Evolutionary conservation across 2,888 invertebrate species (phyloP).

Genomic region (Chironomus riparius): DNA sequence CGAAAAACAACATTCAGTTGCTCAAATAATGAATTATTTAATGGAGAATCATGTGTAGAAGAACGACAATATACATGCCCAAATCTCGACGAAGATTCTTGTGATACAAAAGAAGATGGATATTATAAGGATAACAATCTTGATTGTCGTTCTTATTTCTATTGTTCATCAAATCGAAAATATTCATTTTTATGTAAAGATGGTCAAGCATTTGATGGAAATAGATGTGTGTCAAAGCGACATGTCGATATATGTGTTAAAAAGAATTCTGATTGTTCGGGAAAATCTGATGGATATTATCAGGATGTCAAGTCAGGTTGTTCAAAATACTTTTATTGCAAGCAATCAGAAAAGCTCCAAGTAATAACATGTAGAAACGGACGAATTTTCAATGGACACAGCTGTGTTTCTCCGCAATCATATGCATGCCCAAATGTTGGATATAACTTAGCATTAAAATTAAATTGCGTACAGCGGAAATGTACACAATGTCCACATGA

Average conservation of each 20-base stretch:
- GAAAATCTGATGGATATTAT: conserved; percentile 49
- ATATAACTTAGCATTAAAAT: conserved; percentile 34
- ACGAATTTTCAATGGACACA: conserved; percentile 51
- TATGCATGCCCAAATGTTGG: conserved; percentile 43
- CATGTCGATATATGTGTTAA: conserved; percentile 31
- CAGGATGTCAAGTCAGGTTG: conserved; percentile 48
- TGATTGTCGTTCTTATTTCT: conserved; percentile 52
- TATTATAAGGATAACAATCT: conserved; percentile 44
- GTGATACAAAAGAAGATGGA: conserved; percentile 47
- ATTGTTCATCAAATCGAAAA: conserved; percentile 48
- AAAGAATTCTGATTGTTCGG: conserved; percentile 42
- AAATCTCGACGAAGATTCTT: conserved; percentile 45
- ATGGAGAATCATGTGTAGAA: conserved; percentile 49
- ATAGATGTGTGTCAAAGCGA: conserved; percentile 41
- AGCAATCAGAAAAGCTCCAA: conserved; percentile 47
- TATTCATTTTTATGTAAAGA: conserved; percentile 50
- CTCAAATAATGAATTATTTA: conserved; percentile 45
- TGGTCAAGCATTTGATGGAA: conserved; percentile 47
- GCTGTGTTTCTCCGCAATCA: conserved; percentile 44
- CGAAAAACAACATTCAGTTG: conserved; percentile 46
- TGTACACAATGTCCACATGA: conserved; percentile 35
- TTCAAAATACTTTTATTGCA: conserved; percentile 52
- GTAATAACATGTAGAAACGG: conserved; percentile 47
- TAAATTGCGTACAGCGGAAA: conserved; percentile 35
- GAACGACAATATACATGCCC: conserved; percentile 44